Percentiles rank a stretch among this genome's conserved stretches.
phyloP scores from a whole-genome alignment of 2,113 vertebrate species.

The Hemiscyllium ocellatum region DNA sequence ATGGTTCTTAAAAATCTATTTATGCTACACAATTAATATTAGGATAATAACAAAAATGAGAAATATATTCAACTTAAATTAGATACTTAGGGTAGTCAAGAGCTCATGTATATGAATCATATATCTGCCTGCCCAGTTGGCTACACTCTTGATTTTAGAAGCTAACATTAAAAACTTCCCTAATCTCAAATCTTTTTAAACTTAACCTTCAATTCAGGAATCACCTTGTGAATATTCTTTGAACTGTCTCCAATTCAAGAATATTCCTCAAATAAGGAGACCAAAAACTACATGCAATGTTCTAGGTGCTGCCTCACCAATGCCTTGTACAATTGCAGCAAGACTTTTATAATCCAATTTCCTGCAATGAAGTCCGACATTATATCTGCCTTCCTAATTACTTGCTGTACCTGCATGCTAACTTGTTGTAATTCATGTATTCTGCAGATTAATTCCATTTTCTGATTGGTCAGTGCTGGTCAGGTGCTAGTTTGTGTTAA shows the following conservation, averaged over 20 bases:
- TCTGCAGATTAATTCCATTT: not conserved
- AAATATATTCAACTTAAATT: constrained; percentile 2
- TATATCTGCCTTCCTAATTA: not conserved
- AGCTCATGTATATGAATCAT: not conserved
- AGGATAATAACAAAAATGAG: not conserved
- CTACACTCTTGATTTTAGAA: not conserved
- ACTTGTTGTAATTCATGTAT: not conserved
- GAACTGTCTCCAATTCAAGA: no score
- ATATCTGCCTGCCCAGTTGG: not conserved
- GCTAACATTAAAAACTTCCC: not conserved
- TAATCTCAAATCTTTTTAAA: not conserved
- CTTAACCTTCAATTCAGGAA: no score
- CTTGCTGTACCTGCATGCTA: not conserved
- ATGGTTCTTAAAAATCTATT: not conserved
- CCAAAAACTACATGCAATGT: no score
- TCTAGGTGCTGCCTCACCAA: no score
- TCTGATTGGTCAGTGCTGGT: no score
- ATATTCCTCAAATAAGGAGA: no score
- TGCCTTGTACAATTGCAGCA: no score
- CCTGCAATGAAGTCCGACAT: not conserved
- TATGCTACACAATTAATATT: not conserved
- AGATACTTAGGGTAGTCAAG: not conserved
- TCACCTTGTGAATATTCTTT: no score
- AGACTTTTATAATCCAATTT: not conserved
- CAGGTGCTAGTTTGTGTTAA: no score